Evolutionary conservation across 2,888 invertebrate genomes (phyloP).

Genomic region (Drosophila hamatofila): DNA sequence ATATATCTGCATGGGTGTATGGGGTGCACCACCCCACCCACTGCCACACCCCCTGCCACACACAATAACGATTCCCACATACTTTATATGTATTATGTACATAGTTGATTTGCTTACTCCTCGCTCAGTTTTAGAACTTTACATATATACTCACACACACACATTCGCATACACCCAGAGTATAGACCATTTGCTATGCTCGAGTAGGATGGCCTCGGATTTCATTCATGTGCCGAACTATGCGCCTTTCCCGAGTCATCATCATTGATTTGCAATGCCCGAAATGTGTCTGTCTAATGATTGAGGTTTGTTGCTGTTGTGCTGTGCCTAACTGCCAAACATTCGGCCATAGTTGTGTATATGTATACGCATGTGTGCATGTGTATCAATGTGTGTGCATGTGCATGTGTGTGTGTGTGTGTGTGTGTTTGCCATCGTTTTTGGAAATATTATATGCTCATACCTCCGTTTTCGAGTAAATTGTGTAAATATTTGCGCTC

Average conservation of each 20-base stretch:
- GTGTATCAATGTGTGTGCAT: background rate
- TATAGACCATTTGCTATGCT: slow-evolving; percentile 47
- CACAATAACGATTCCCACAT: slow-evolving; percentile 36
- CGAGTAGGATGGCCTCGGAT: slow-evolving; percentile 67
- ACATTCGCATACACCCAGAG: slow-evolving; percentile 20
- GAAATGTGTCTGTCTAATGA: slow-evolving; percentile 70
- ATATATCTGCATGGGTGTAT: slow-evolving; percentile 4
- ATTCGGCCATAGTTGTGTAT: slow-evolving; percentile 52
- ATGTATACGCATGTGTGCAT: slow-evolving; percentile 6
- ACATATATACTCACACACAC: slow-evolving; percentile 28
- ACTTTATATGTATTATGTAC: slow-evolving; percentile 79
- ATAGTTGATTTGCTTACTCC: slow-evolving; percentile 79
- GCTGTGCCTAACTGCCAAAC: slow-evolving; percentile 75
- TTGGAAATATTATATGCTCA: slow-evolving; percentile 83
- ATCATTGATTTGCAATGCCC: slow-evolving; percentile 75
- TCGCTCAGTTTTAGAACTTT: slow-evolving; percentile 53
- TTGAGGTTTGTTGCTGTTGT: slow-evolving; percentile 69
- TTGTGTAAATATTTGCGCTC: slow-evolving; percentile 84
- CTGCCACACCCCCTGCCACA: slow-evolving; percentile 4
- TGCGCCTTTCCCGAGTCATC: slow-evolving; percentile 47
- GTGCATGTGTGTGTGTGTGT: slow-evolving; percentile 36
- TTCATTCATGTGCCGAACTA: slow-evolving; percentile 67
- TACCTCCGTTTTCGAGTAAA: slow-evolving; percentile 81
- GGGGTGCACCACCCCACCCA: slow-evolving; percentile 12
- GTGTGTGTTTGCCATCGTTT: slow-evolving; percentile 79